These are phyloP conservation scores for Sitta europaea DNA, from an alignment of 2,113 vertebrate genomes.

Conservation along the genomic window DNA sequence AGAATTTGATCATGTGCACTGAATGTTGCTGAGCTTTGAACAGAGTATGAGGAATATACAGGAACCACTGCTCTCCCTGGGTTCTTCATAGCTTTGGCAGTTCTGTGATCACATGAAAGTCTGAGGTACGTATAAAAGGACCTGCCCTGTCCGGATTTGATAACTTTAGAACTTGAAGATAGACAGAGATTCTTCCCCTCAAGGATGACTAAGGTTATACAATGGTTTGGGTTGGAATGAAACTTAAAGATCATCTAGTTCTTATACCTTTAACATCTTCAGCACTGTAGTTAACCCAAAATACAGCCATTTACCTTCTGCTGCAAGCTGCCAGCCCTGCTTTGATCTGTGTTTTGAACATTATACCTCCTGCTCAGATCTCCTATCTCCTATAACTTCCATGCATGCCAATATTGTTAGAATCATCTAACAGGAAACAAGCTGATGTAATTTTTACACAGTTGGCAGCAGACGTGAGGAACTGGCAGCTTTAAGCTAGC, in stretches of 20 bases:
- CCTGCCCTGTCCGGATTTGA: neutral
- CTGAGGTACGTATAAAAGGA: neutral
- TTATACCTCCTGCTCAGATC: neutral
- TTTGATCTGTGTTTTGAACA: neutral
- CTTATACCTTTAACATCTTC: neutral
- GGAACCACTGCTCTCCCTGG: neutral
- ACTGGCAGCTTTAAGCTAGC: neutral
- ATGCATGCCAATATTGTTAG: neutral
- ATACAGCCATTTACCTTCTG: neutral
- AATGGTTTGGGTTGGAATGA: neutral
- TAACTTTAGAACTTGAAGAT: neutral
- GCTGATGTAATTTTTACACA: neutral
- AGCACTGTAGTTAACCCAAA: neutral
- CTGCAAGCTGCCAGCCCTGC: neutral
- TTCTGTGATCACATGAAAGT: neutral
- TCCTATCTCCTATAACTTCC: neutral
- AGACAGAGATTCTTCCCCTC: neutral
- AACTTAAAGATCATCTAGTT: neutral
- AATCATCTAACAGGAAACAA: neutral
- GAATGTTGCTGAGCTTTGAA: neutral
- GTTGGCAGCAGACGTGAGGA: neutral
- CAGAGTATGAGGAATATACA: neutral
- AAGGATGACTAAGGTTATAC: neutral
- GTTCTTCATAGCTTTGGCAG: neutral
- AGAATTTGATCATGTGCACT: neutral